Base-by-base conservation (phyloP, 2,113 vertebrate genomes). In the Nannobrachium achirus region DNA sequence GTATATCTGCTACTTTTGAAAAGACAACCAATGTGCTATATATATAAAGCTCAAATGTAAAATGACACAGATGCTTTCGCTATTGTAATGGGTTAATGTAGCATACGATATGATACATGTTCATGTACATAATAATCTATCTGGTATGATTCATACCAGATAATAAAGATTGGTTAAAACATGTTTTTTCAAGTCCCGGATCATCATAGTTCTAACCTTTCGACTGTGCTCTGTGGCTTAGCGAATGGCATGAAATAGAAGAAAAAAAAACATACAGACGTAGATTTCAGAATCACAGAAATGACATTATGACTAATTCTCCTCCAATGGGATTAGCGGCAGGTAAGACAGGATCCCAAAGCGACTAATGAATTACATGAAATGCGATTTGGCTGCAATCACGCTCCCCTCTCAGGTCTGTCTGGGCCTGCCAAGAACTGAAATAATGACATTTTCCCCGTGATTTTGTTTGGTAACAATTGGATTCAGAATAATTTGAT, bases 311-410 rank as follows among this genome's bases (percentile, higher is more conserved):
- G 19, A 75, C 66, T 71, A 58, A 85, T 79, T 80, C 59, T 67
- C 40, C 65, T 67, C 58, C 72, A 70, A 69, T 73, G 56, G 65
- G 80, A 88, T 88, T 80, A 83, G 69, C 46, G 50, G 79, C 79
- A 89, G 86, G 85, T 90, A 80, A 64, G 16, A 67, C 63, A 66
- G 48, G 55, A 73, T 81, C 66, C 73, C 46, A 70, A 56, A 51
- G 65, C 56, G 15, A 62, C 56, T 80, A 82, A 84, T 84, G 76
- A 86, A 82, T 78, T 63, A 74, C 58, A 59, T 44, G 10, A 75
- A 90, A 89, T 88, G 68, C 74, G 84, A 88, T 86, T 84, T 87
- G 75, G 71, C 78, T 76, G 63, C 63, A 59, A 65, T 81, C 73
- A 66, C n/a, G 55, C 63, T 33, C 57, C 67, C 63, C 65, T 69